phyloP scores from a whole-genome alignment of 2,113 vertebrate genomes.

The Morphnarchus princeps region DNA sequence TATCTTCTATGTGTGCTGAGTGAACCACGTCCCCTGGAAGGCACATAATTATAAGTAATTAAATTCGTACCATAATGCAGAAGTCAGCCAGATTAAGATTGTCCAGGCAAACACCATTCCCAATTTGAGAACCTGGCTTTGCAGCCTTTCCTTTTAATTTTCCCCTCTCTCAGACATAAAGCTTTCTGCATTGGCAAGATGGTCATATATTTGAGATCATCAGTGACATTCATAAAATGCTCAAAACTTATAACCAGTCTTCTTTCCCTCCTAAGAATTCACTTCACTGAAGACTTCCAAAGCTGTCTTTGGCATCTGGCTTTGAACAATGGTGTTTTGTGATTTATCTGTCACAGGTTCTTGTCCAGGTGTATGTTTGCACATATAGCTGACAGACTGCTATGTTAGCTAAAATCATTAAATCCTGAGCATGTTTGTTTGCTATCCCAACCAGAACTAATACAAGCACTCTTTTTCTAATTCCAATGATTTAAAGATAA shows the following conservation, averaged over 20 bases:
- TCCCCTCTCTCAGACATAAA: background rate
- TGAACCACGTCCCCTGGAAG: background rate
- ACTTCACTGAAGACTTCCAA: background rate
- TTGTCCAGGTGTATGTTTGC: background rate
- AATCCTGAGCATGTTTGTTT: fast-evolving
- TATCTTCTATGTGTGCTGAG: background rate
- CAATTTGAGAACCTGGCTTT: background rate
- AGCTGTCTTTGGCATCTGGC: background rate
- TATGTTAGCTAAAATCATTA: background rate
- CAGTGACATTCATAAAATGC: background rate
- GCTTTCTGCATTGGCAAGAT: background rate
- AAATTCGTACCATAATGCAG: background rate
- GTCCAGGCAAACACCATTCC: background rate
- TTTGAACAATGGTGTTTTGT: background rate
- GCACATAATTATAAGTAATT: background rate
- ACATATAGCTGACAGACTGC: background rate
- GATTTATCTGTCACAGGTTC: background rate
- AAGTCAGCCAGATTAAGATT: background rate
- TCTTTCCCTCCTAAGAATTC: background rate
- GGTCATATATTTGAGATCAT: background rate
- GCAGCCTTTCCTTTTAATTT: background rate
- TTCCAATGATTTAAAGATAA: background rate
- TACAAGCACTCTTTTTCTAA: background rate
- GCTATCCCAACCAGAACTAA: background rate
- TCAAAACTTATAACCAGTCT: background rate